Conservation (phyloP, 2,888 invertebrate species). For the Drosophila cyrtoloma region DNA sequence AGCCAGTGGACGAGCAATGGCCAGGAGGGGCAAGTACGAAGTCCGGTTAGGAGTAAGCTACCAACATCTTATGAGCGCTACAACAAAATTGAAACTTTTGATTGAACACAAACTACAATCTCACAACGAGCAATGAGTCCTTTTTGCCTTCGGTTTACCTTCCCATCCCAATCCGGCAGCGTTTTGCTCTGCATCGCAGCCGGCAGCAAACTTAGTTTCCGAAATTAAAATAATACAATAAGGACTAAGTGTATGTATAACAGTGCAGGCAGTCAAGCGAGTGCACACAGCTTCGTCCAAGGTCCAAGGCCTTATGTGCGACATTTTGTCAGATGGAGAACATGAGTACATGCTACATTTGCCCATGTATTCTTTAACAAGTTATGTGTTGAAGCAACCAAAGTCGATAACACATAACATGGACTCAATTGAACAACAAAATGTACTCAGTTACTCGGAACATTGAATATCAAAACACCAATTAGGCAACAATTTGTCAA, state of each 20-base stretch:
- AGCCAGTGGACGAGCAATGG: slow-evolving; percentile 27
- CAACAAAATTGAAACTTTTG: slow-evolving; percentile 77
- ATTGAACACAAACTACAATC: slow-evolving; percentile 78
- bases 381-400: slow-evolving; percentile 11
- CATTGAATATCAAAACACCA: slow-evolving; percentile 30
- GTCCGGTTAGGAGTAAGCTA: slow-evolving; percentile 5
- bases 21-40: slow-evolving; percentile 23
- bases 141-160: slow-evolving; percentile 43
- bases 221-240: slow-evolving; percentile 79
- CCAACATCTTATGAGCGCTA: slow-evolving; percentile 55
- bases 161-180: slow-evolving; percentile 14
- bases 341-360: slow-evolving; percentile 9
- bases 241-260: slow-evolving; percentile 47
- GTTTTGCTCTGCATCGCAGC: slow-evolving; percentile 16
- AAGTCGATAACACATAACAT: slow-evolving; percentile 17
- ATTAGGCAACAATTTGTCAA: slow-evolving; percentile 40
- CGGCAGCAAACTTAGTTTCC: slow-evolving; percentile 64
- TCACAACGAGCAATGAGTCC: slow-evolving; percentile 46
- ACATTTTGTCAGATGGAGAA: slow-evolving; percentile 3
- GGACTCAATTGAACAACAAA: not conserved
- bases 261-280: slow-evolving; percentile 42
- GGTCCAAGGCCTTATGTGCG: slow-evolving; percentile 18
- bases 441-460: slow-evolving; percentile 4
- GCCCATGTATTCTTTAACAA: slow-evolving; percentile 8
- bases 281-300: slow-evolving; percentile 7